Percentiles rank a stretch among this genome's conserved stretches.
Evolutionary conservation across 2,888 invertebrate species (phyloP).

Genomic region (Cosmorhoe ocellata): DNA sequence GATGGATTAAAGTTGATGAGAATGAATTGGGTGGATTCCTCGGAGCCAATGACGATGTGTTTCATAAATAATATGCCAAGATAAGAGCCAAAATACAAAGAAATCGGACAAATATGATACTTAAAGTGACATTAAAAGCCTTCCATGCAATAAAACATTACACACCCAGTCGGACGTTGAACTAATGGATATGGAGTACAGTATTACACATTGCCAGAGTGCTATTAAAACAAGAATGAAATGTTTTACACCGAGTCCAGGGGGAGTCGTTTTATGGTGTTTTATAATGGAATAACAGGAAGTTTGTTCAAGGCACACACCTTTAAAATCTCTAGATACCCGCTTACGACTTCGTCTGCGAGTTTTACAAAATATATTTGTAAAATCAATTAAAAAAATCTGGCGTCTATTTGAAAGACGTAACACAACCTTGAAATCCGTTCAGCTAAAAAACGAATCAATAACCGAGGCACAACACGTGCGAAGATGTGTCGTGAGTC

Average conservation of each 20-base stretch:
- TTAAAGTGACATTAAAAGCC: neutral
- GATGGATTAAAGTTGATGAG: too few relatives aligned
- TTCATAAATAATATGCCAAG: too few relatives aligned
- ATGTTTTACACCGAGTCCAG: constrained; percentile 21
- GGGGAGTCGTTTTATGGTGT: constrained; percentile 28
- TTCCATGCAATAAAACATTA: constrained; percentile 9
- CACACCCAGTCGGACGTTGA: constrained; percentile 39
- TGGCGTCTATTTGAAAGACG: too few relatives aligned
- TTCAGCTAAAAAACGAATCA: constrained; percentile 15
- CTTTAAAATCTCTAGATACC: too few relatives aligned
- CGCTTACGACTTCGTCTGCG: too few relatives aligned
- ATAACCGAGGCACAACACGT: constrained; percentile 16
- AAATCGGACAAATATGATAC: too few relatives aligned
- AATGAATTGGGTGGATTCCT: too few relatives aligned
- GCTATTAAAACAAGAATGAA: constrained; percentile 37
- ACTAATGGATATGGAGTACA: constrained; percentile 38
- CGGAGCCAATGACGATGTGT: too few relatives aligned
- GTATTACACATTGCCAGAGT: constrained; percentile 36
- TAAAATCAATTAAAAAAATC: too few relatives aligned
- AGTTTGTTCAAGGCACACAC: constrained; percentile 9
- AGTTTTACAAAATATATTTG: neutral
- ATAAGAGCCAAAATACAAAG: too few relatives aligned
- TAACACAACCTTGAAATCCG: constrained; percentile 17
- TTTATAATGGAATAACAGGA: constrained; percentile 15
- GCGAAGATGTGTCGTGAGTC: constrained; percentile 10